phyloP scores from a whole-genome alignment of 2,888 invertebrate species.

The Cataglyphis cursor region DNA sequence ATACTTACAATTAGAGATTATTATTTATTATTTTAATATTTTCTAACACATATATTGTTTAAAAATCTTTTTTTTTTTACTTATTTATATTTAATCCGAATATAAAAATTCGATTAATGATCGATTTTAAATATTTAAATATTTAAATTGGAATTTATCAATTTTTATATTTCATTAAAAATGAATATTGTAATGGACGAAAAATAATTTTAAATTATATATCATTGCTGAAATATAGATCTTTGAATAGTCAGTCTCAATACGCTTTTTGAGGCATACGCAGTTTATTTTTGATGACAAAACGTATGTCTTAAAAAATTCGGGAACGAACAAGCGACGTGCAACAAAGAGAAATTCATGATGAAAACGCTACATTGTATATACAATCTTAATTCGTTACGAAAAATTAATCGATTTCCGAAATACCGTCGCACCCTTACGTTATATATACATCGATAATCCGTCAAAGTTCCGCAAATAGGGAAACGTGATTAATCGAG shows the following conservation, averaged over 20 bases:
- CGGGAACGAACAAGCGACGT: not conserved
- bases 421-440: slow-evolving; percentile 23
- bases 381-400: slow-evolving; percentile 14
- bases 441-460: slow-evolving; percentile 26
- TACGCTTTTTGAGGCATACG: too few relatives aligned
- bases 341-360: slow-evolving; percentile 6
- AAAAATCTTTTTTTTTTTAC: not conserved
- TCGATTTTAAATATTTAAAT: too few relatives aligned
- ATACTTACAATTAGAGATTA: not conserved
- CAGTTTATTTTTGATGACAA: not conserved
- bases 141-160: too few relatives aligned
- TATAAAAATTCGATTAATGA: too few relatives aligned
- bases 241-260: not conserved
- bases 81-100: not conserved
- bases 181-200: not conserved
- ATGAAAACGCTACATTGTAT: slow-evolving; percentile 25
- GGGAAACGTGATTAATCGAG: slow-evolving; percentile 59
- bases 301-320: slow-evolving; percentile 4
- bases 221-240: not conserved
- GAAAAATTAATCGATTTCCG: slow-evolving; percentile 45
- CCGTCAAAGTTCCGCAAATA: slow-evolving; percentile 41
- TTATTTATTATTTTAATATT: slow-evolving; percentile 2
- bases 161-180: too few relatives aligned
- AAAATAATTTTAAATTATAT: not conserved
- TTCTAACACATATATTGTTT: not conserved